Evolutionary conservation across 2,888 invertebrate species (phyloP), one percentile per base, ranked within the genome.

Genomic region (Drosophila nigricruria): DNA sequence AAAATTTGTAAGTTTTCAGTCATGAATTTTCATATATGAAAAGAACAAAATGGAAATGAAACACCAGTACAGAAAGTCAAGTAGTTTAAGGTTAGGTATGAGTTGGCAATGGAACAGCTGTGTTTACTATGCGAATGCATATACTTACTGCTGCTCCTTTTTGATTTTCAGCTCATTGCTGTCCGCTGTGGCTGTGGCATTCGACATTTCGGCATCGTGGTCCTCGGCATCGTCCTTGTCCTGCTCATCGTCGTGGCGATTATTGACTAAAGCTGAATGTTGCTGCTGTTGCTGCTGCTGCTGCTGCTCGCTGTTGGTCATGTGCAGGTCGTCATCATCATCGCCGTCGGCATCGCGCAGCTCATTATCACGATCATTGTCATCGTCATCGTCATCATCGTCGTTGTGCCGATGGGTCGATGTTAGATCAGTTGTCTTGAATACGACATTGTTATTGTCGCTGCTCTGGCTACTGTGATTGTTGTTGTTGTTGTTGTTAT

Each of bases 121-220:
- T 0, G 10, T 0, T 32, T 20, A 12, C 0, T 3, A 2, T 14
- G 12, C 6, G 9, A n/a, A n/a, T 25, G 49, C 3, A n/a, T 23
- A 23, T 63, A 92, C 92, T 92, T 85, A 92, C 92, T 92, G 92
- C 72, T 90, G 92, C 84, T 92, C 92, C 88, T 92, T 92, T 90
- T 92, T 92, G 81, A 92, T 90, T 85, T 90, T 89, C 61, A 91
- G 78, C 74, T 89, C 90, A 32, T 81, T 84, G 65, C 70, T 62
- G 16, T 80, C 73, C 43, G 63, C 70, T 62, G 61, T 56, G 38
- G 56, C 59, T 27, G 58, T 71, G 70, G 49, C 78, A 67, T 68
- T 67, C 61, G 54, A 64, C 62, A 84, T 65, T 32, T 65, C 67
- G n/a, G 65, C 69, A 52, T 81, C 76, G 30, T 70, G 79, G 1